phyloP scores from a whole-genome alignment of 2,113 vertebrate species.

The Casuarius casuarius region DNA sequence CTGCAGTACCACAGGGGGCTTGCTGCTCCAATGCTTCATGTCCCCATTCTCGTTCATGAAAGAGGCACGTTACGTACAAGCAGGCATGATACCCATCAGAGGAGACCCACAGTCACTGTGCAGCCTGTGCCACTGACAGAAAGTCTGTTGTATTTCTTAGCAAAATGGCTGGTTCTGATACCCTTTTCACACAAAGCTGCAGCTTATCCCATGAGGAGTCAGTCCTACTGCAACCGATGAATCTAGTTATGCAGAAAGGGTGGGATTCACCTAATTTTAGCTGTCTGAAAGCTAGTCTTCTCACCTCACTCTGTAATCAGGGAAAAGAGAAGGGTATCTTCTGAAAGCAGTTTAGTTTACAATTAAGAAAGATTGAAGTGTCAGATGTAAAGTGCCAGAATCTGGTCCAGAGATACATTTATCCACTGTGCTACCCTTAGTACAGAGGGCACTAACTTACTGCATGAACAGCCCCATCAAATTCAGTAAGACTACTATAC shows the following conservation, averaged over 20 bases:
- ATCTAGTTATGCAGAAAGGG: background rate
- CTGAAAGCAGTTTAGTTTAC: background rate
- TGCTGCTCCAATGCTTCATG: background rate
- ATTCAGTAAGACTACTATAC: background rate
- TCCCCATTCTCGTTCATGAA: background rate
- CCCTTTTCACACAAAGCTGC: background rate
- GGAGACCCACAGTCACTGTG: rapidly evolving
- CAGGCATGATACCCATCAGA: background rate
- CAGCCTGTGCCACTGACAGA: background rate
- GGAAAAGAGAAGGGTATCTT: background rate
- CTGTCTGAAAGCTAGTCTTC: background rate
- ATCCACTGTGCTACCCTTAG: background rate
- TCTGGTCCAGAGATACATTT: background rate
- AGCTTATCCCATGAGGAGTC: background rate
- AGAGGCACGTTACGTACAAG: background rate
- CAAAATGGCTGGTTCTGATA: background rate
- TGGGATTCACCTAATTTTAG: background rate
- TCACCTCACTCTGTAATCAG: background rate
- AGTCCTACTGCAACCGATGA: background rate
- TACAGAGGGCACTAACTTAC: background rate
- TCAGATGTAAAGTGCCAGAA: background rate
- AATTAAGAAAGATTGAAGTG: background rate
- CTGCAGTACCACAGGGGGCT: background rate
- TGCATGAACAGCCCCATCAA: background rate
- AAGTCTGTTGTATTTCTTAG: background rate